Evolutionary conservation across 1,140 invertebrate species (phyloP).

Genomic region (Formica selysi): DNA sequence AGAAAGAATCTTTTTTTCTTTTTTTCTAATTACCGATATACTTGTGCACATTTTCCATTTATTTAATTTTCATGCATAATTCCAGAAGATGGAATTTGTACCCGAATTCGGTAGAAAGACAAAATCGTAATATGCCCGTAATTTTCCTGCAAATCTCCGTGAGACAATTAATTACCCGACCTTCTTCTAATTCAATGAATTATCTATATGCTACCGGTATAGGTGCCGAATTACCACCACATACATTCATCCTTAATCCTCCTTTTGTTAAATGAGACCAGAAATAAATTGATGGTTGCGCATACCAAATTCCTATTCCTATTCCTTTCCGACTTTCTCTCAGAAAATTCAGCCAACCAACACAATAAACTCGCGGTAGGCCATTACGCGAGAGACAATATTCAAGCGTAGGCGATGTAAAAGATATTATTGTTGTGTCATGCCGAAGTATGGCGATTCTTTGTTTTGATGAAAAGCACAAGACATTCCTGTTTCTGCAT

Average conservation of each 20-base stretch:
- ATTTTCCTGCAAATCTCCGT: background rate
- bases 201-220: constrained; percentile 24
- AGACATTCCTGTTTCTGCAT: background rate
- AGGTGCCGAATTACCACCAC: constrained; percentile 32
- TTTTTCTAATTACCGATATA: constrained; percentile 13
- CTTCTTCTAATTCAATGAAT: constrained; percentile 46
- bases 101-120: background rate
- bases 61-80: constrained; percentile 6
- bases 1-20: background rate
- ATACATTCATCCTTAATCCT: constrained; percentile 50
- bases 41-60: background rate
- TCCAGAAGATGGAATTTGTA: background rate
- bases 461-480: constrained; percentile 14
- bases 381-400: constrained; percentile 22
- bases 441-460: constrained; percentile 1
- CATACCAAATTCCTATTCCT: constrained; percentile 15
- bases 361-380: constrained; percentile 16
- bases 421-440: constrained; percentile 34
- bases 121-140: background rate
- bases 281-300: constrained; percentile 35
- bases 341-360: background rate
- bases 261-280: constrained; percentile 17
- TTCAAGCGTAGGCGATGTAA: background rate
- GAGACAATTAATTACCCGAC: constrained; percentile 22
- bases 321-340: background rate